A percentile compares a stretch with the other conserved stretches of the same genome.
Evolutionary conservation across 2,113 vertebrate genomes (phyloP).

Genomic region (Psephotus haematonotus): DNA sequence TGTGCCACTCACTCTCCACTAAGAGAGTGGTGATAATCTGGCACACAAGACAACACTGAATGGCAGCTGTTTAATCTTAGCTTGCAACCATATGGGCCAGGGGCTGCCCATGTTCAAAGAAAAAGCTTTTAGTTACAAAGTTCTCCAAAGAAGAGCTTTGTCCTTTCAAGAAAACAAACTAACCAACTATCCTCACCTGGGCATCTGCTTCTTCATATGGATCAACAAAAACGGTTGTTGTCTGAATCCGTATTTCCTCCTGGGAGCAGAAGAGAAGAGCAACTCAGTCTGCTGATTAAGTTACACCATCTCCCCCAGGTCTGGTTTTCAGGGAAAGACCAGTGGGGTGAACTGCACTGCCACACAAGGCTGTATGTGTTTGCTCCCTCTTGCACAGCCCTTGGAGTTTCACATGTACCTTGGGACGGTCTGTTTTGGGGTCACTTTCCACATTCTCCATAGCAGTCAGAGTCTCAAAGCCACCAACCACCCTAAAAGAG

Average conservation of each 20-base stretch:
- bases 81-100: neutral
- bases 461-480: slow-evolving; percentile 92
- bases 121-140: neutral
- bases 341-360: neutral
- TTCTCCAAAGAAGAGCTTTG: neutral
- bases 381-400: neutral
- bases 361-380: fast-evolving
- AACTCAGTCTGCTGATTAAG: neutral
- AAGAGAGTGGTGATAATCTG: fast-evolving
- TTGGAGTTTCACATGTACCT: slow-evolving; percentile 74
- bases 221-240: slow-evolving; percentile 89
- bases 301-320: neutral
- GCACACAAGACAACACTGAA: neutral
- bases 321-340: neutral
- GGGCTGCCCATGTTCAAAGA: neutral
- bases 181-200: slow-evolving; percentile 76
- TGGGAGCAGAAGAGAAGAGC: slow-evolving; percentile 40
- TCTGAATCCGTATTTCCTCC: slow-evolving; percentile 89
- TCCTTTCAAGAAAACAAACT: neutral
- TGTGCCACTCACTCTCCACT: neutral
- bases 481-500: slow-evolving; percentile 88
- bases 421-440: slow-evolving; percentile 92
- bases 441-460: slow-evolving; percentile 97
- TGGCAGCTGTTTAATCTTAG: neutral
- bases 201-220: slow-evolving; percentile 95